Conservation (phyloP, 2,113 vertebrate genomes). For the Microcebus jonahi region DNA sequence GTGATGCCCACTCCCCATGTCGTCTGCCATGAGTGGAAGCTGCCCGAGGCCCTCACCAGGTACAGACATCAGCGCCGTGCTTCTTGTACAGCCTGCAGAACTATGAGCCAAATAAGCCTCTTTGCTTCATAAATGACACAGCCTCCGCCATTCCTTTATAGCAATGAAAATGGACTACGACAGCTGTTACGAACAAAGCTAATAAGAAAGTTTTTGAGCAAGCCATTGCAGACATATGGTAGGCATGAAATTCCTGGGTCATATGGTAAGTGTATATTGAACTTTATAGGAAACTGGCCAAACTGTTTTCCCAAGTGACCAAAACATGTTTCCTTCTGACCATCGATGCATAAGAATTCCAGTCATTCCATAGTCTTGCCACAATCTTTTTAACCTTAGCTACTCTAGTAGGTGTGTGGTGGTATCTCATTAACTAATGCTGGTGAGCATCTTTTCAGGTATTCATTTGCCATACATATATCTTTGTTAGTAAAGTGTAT, state of each 20-base stretch:
- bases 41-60: too few species aligned
- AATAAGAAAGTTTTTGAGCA: not conserved
- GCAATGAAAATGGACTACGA: too few species aligned
- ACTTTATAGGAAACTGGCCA: not conserved
- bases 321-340: not conserved
- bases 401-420: not conserved
- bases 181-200: not conserved
- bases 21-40: too few species aligned
- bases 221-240: not conserved
- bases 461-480: not conserved
- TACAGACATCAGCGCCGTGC: too few species aligned
- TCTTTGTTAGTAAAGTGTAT: not conserved
- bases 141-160: too few species aligned
- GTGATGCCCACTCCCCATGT: too few species aligned
- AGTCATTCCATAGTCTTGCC: not conserved
- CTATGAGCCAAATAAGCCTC: too few species aligned
- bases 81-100: too few species aligned
- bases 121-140: too few species aligned
- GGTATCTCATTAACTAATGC: not conserved
- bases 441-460: not conserved
- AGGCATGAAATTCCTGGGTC: not conserved
- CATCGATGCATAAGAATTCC: not conserved
- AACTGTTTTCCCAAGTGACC: not conserved
- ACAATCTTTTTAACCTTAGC: not conserved
- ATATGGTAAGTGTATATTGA: not conserved